Evolutionary conservation across 2,888 invertebrate genomes (phyloP), one percentile per base, ranked within the genome.

Genomic region (Eupeodes latifasciatus): DNA sequence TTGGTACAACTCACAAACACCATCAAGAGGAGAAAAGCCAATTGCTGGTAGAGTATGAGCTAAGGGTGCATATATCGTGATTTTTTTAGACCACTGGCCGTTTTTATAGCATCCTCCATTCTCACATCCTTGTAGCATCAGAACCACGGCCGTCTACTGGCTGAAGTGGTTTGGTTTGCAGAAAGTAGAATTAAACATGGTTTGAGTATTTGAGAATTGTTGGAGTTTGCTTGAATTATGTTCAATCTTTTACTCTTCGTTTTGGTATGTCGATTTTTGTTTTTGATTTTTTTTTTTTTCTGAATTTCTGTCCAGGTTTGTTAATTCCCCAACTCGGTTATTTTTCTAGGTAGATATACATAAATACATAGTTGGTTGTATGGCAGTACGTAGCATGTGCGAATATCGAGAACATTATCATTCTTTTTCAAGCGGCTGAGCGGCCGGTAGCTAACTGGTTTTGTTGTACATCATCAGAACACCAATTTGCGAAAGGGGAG

Each of bases 181-280:
- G 81, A 78, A 81, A 81, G 67, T 69, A 74, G 64, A 74, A 75
- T 59, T 61, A 77, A 84, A 77, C 80, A 57, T 78, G 85, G 85
- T 74, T 74, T 85, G 85, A 59, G 88, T 81, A 78, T 79, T 89
- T 85, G 89, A 85, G 79, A 89, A 89, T 80, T 85, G 85, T 79
- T 89, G 81, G 89, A 89, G 85, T 89, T 89, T 89, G 89, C 89
- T 82, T 89, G 85, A 89, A 85, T 85, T 85, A 85, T 89, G 85
- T 85, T 89, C 88, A 85, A 88, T 88, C 88, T 88, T 81, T 80
- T 88, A 27, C 88, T 88, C 75, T 78, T 88, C 78, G 80, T 88
- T 88, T 88, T 88, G 85, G 75, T 85, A 88, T 81, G 88, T 81
- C 78, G 88, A 81, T 88, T 82, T 74, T 82, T 80, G 78, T 80